Base-by-base conservation (phyloP, 23 tunicate species). In the Styela clava region DNA sequence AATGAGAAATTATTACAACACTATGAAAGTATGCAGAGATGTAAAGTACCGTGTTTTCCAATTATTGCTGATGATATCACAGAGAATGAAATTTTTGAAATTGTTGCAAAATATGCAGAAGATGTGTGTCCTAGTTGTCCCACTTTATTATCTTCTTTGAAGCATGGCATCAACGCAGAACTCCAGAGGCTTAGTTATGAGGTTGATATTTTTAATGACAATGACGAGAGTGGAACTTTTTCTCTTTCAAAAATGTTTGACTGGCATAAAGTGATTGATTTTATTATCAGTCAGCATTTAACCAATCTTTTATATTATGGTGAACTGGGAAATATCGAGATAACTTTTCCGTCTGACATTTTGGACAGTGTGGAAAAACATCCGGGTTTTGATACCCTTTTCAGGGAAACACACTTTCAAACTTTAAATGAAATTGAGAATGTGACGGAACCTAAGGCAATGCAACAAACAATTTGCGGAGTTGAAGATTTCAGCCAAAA, bases 41-140 rank as follows among this genome's bases (percentile, higher is more conserved):
- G 81, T 44, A 76, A 76, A 52, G 16, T 76, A n/a, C 44, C 81
- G 19, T 24, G 22, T 20, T 76, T 76, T 51, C 81, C 81, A 19
- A 56, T 18, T 33, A 52, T 44, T 52, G 24, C 0, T 1, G 81
- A n/a, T 20, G 27, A 33, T 27, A 27, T 56, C 16, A 24, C 64
- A 9, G 81, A 25, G 30, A 20, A 18, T 26, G 67, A 76, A 25
- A 36, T 76, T 29, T 24, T 27, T 24, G 52, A 36, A 18, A 7
- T 26, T 44, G 64, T 31, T 22, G 16, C 44, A 64, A 22, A 76
- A 16, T 76, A 76, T 76, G 64, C 64, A 20, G 52, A 52, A n/a
- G 2, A 33, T 22, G 65, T 44, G 0, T 76, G 81, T 44, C 81
- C 81, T 7, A 51, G 18, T 26, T 44, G 81, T 52, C 81, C 81